These are phyloP conservation scores for Leucopsar rothschildi DNA, from an alignment of 2,113 vertebrate genomes.

Conservation along the genomic window DNA sequence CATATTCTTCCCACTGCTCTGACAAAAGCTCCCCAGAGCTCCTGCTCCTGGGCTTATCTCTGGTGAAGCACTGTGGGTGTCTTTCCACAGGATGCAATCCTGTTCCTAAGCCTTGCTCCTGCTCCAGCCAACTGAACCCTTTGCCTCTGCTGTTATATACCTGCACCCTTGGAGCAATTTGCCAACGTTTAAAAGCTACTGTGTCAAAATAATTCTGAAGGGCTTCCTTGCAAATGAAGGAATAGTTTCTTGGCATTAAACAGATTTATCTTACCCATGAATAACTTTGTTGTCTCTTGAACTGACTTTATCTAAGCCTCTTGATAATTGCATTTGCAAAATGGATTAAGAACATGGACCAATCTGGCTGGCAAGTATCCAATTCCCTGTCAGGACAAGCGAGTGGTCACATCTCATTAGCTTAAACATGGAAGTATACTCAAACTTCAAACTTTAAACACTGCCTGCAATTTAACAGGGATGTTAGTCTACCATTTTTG, in stretches of 20 bases:
- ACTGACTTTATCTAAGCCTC: slow-evolving; percentile 30
- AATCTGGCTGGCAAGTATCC: slow-evolving; percentile 1
- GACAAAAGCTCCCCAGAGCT: not conserved
- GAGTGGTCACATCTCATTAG: not conserved
- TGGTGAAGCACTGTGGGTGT: not conserved
- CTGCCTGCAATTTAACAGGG: not conserved
- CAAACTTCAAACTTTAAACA: not conserved
- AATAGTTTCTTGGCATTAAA: not conserved
- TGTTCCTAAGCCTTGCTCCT: not conserved
- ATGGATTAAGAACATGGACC: slow-evolving; percentile 43
- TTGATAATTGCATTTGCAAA: slow-evolving; percentile 49
- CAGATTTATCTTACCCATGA: not conserved
- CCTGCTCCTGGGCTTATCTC: not conserved
- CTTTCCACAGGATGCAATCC: not conserved
- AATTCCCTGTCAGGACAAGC: not conserved
- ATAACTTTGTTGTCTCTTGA: slow-evolving; percentile 33
- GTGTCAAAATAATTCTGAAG: not conserved
- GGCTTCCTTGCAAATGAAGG: not conserved
- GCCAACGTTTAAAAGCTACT: not conserved
- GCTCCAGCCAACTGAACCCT: not conserved
- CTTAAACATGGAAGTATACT: not conserved
- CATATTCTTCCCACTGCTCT: not conserved
- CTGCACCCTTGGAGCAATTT: not conserved
- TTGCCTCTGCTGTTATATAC: not conserved
- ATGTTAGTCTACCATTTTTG: not conserved